Percentiles rank a stretch among this genome's conserved stretches.
Evolutionary conservation across 2,797 vertebrate species (phyloP).

Genomic region (Pipistrellus pygmaeus): DNA sequence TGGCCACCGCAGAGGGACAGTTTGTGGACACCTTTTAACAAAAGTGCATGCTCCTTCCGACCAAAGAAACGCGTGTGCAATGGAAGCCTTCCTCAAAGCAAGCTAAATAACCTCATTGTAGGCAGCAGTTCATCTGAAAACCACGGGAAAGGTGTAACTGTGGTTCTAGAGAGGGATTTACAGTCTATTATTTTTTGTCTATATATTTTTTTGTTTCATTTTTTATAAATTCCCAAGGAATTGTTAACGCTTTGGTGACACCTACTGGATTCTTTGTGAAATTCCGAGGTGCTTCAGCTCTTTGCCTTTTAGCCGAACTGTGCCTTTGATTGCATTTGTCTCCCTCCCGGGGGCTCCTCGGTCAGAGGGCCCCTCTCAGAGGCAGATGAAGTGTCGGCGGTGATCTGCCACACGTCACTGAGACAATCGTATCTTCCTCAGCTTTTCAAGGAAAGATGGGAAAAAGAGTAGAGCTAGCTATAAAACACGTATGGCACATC

Average conservation of each 20-base stretch:
- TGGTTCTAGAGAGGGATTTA: constrained; percentile 60
- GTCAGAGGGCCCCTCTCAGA: constrained; percentile 2
- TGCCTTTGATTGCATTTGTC: constrained; percentile 83
- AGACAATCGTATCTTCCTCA: constrained; percentile 85
- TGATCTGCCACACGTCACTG: constrained; percentile 62
- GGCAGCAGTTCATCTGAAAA: constrained; percentile 7
- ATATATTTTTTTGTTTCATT: constrained; percentile 42
- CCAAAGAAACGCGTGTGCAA: constrained; percentile 90
- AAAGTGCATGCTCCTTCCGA: constrained; percentile 80
- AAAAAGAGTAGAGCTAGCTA: constrained; percentile 75
- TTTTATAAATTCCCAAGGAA: constrained; percentile 87
- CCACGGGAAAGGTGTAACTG: constrained; percentile 36
- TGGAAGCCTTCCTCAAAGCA: constrained; percentile 79
- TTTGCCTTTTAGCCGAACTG: constrained; percentile 77
- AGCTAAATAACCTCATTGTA: constrained; percentile 55
- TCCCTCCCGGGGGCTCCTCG: constrained; percentile 7
- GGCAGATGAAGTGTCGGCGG: constrained; percentile 46
- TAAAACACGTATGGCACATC: constrained; percentile 83
- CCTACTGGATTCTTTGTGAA: constrained; percentile 87
- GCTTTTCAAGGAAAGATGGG: constrained; percentile 81
- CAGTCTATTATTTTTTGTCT: constrained; percentile 53
- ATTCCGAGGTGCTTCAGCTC: constrained; percentile 85
- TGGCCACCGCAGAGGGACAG: constrained; percentile 64
- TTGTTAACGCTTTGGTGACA: constrained; percentile 87
- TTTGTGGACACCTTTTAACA: constrained; percentile 73